phyloP scores from a whole-genome alignment of 1,140 invertebrate species.

The Drosophila baimaii region DNA sequence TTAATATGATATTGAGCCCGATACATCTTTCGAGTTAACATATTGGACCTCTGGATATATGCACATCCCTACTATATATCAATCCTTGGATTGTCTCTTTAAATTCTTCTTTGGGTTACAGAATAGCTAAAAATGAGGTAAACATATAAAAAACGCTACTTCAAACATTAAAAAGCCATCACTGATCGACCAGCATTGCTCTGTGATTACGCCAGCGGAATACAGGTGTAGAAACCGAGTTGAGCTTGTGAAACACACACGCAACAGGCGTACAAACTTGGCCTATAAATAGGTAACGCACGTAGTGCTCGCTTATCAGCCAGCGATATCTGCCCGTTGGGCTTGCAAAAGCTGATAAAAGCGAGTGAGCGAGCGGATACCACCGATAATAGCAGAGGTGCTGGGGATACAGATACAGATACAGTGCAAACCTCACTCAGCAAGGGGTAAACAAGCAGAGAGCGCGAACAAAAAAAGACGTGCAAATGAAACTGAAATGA shows the following conservation, averaged over 20 bases:
- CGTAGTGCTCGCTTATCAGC: slow-evolving; percentile 54
- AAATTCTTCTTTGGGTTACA: no score
- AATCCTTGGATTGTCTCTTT: no score
- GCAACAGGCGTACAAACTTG: slow-evolving; percentile 69
- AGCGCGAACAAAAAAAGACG: slow-evolving; percentile 16
- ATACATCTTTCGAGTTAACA: no score
- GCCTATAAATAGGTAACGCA: slow-evolving; percentile 64
- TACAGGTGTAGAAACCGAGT: slow-evolving; percentile 34
- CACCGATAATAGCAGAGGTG: neutral
- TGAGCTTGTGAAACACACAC: slow-evolving; percentile 49
- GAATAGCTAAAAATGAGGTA: no score
- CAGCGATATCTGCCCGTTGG: slow-evolving; percentile 52
- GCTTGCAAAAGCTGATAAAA: slow-evolving; percentile 79
- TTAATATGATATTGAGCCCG: no score
- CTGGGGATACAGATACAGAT: no score
- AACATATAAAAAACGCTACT: no score
- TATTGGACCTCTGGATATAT: no score
- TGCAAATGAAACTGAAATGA: slow-evolving; percentile 39
- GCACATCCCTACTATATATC: no score
- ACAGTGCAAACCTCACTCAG: slow-evolving; percentile 50
- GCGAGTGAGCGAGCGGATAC: slow-evolving; percentile 16
- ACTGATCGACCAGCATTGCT: neutral
- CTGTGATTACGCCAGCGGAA: slow-evolving; percentile 49
- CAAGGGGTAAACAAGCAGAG: slow-evolving; percentile 26
- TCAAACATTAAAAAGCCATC: no score